Base-by-base conservation (phyloP, 1,140 invertebrate genomes). In the Caerostris extrusa region DNA sequence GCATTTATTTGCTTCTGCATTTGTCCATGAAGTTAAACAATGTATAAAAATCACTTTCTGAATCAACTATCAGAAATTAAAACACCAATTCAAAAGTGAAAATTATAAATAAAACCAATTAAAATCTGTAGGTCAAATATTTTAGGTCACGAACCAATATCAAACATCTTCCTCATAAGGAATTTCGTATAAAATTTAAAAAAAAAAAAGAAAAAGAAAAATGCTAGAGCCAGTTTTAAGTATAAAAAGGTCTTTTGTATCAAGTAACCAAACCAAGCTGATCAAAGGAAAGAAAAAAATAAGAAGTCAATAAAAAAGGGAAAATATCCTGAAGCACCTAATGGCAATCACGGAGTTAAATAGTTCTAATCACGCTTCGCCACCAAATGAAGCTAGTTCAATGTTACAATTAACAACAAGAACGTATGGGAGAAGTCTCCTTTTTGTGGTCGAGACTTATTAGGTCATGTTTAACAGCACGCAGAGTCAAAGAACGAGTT, bases 351-450 rank as follows among this genome's bases (percentile, higher is more conserved):
- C 34, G 34, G 5, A 77, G 3, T 53, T 2, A 10, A 77, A 77
- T 64, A 12, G 53, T 12, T 53, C 5, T 53, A 53, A 71, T 14
- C 19, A 12, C 19, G 12, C 53, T 50, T 34, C 7, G 71, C 3
- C 50, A 53, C 71, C 50, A 77, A 77, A 77, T 77, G 71, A 77
- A 77, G 71, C 10, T 77, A 50, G 71, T 50, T 77, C 71, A 77
- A 77, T 77, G 71, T 50, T 77, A 77, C 34, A 50, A 77, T 77
- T 14, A 77, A 77, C 10, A 77, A 77, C 50, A 50, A 77, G 14
- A 77, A 53, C 14, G 5, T 7, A 5, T 50, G 14, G 3, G 3
- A 77, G 19, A 77, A 50, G 71, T 77, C 53, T 77, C 3, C 14
- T 17, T 64, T n/a, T 77, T 10, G 71, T 50, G 71, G 34, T 4